Base-by-base conservation (phyloP, 2,888 invertebrate genomes). In the Agriopis marginaria region DNA sequence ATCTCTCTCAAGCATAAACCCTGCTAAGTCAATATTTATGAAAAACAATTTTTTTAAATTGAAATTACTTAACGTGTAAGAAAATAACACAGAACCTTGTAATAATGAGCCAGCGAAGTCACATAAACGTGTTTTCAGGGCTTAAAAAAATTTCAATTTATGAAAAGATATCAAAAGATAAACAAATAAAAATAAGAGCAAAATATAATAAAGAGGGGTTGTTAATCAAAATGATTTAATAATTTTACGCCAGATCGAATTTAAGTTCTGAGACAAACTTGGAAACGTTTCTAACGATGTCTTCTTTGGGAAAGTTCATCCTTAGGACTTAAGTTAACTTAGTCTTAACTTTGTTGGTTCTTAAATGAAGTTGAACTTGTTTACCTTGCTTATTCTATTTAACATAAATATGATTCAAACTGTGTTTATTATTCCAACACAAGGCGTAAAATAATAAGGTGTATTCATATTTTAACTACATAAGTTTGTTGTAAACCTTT, bases 271-370 rank as follows among this genome's bases (percentile, higher is more conserved):
- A 66, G 56, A 73, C 73, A 81, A 88, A 88, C 82, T 88, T 85
- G 64, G 77, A 77, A 84, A 86, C 84, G 86, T 80, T 82, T 86
- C 79, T 85, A 87, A 89, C 84, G 84, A 88, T 82, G 84, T 85
- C 86, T 82, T 86, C 83, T 78, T 79, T 77, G 83, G 78, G 80
- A 79, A 82, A 86, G 78, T 86, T 86, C 75, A 78, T 82, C 81
- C 77, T 80, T 75, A 72, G 74, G 77, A 74, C 49, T 76, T 78
- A 83, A 84, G 82, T 84, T 84, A 84, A 85, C 81, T 83, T 82
- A 63, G 45, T 59, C 44, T 56, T 54, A 80, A 84, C 76, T 84
- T 81, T 75, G 66, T 71, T 72, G 75, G 76, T 14, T 77, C 74
- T 80, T 76, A 75, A 80, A 79, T 77, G 72, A 79, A 73, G 73